Conservation (phyloP, 2,797 vertebrate species). For the Dromococcyx pavoninus region DNA sequence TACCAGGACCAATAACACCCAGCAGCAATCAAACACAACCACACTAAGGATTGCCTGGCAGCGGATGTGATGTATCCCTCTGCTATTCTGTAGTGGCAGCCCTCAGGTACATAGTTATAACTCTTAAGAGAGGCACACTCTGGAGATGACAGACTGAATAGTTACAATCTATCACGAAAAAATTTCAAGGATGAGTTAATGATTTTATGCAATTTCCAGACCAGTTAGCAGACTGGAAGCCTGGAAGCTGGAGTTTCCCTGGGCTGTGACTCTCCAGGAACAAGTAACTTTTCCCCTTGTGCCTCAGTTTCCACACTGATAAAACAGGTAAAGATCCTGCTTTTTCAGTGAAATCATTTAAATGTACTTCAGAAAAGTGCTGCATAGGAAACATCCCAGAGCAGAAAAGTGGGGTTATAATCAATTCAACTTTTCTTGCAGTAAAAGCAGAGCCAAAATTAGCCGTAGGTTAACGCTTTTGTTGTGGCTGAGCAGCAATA, state of each 20-base stretch:
- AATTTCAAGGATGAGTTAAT: conserved; percentile 49
- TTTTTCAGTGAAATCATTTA: not conserved
- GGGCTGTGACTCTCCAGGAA: not conserved
- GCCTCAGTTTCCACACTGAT: conserved; percentile 35
- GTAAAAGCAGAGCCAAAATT: not conserved
- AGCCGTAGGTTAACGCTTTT: not conserved
- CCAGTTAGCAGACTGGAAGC: not conserved
- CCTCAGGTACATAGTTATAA: conserved; percentile 20
- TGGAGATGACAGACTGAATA: conserved; percentile 40
- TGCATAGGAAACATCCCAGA: not conserved
- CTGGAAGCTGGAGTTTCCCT: not conserved
- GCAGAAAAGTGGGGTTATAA: not conserved
- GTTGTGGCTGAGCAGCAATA: not conserved
- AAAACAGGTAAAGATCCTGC: not conserved
- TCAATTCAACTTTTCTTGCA: not conserved
- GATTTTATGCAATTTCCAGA: conserved; percentile 31
- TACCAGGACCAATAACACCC: not conserved
- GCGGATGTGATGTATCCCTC: conserved; percentile 25
- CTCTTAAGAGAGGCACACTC: conserved; percentile 7
- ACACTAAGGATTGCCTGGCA: not conserved
- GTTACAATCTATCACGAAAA: conserved; percentile 27
- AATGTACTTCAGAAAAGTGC: not conserved
- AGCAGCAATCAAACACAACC: not conserved
- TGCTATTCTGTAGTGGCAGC: conserved; percentile 11
- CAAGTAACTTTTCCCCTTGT: not conserved